Conservation (phyloP, 2,888 invertebrate species). For the Parnassius apollo region DNA sequence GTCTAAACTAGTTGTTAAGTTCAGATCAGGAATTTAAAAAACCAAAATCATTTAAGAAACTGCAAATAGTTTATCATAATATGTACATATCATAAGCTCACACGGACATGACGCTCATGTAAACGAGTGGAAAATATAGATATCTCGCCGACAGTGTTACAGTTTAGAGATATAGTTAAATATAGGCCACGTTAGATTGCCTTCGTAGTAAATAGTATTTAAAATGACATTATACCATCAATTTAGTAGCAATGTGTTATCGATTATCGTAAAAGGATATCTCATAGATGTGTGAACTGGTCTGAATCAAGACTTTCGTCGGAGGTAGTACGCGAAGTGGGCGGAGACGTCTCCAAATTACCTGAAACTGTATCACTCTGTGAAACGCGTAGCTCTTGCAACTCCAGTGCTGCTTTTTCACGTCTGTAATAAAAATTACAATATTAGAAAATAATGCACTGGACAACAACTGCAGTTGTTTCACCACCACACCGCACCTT, state of each 20-base stretch:
- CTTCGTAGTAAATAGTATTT: not conserved
- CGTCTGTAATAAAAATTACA: constrained; percentile 59
- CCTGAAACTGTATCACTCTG: constrained; percentile 83
- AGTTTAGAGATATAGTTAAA: too few species aligned
- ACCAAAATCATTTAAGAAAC: too few species aligned
- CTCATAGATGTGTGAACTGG: constrained; percentile 67
- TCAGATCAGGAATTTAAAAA: too few species aligned
- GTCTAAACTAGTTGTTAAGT: too few species aligned
- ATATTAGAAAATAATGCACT: not conserved
- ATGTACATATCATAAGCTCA: too few species aligned
- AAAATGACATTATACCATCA: not conserved
- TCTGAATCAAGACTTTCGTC: constrained; percentile 64
- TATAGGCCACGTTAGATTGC: too few species aligned
- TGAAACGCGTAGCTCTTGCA: constrained; percentile 73
- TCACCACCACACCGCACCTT: constrained; percentile 55
- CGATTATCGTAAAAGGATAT: constrained; percentile 17
- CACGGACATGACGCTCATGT: too few species aligned
- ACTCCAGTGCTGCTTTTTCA: constrained; percentile 80
- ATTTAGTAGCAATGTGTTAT: constrained; percentile 9
- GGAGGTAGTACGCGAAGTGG: constrained; percentile 75
- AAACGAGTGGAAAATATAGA: too few species aligned
- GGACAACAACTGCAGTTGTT: too few species aligned
- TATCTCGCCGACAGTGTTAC: too few species aligned
- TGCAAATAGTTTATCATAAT: too few species aligned
- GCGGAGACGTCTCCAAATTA: constrained; percentile 75